Evolutionary conservation across 1,140 invertebrate species (phyloP).

Genomic region (Apis laboriosa): DNA sequence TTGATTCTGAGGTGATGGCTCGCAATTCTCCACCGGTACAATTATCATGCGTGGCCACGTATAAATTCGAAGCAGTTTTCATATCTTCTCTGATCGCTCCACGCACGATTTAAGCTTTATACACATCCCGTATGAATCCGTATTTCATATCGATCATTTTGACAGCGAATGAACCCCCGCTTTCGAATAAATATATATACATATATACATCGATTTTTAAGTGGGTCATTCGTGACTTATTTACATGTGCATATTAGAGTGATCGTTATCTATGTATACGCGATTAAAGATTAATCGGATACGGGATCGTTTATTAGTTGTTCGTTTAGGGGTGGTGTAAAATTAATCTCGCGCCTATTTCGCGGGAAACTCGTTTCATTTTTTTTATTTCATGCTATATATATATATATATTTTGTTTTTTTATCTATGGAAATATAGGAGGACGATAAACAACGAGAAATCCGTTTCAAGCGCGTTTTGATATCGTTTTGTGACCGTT

Average conservation of each 20-base stretch:
- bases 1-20: not conserved
- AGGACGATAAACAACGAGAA: not conserved
- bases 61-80: constrained; percentile 29
- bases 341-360: constrained; percentile 21
- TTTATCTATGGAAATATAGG: not conserved
- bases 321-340: not conserved
- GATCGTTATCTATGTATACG: constrained; percentile 44
- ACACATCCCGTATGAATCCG: constrained; percentile 21
- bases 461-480: not conserved
- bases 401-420: no score
- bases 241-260: constrained; percentile 42
- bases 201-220: constrained; percentile 50
- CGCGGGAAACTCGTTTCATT: not conserved
- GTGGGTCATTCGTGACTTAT: constrained; percentile 43
- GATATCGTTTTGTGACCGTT: no score
- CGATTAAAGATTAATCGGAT: constrained; percentile 43
- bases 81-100: constrained; percentile 37
- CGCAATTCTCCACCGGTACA: not conserved
- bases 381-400: not conserved
- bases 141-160: constrained; percentile 50
- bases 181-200: constrained; percentile 25
- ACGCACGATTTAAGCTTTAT: constrained; percentile 46
- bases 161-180: constrained; percentile 10
- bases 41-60: constrained; percentile 63
- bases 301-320: constrained; percentile 3